These are phyloP conservation scores for Sitta carolinensis DNA, from an alignment of 2,797 vertebrate genomes.

Conservation along the genomic window DNA sequence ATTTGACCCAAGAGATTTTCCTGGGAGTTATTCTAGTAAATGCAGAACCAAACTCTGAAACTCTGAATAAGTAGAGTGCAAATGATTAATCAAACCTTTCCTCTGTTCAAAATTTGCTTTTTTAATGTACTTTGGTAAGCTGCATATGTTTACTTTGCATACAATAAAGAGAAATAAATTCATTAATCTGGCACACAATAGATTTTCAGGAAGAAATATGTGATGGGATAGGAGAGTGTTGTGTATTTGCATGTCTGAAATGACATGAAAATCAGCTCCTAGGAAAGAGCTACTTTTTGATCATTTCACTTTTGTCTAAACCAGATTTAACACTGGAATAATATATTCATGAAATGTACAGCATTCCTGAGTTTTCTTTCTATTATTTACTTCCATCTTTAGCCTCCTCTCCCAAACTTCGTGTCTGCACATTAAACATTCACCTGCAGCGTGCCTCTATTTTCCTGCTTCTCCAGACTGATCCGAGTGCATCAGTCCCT, in stretches of 20 bases:
- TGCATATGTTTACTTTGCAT: not conserved
- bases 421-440: not conserved
- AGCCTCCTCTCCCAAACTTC: not conserved
- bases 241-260: not conserved
- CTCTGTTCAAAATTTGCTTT: not conserved
- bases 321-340: not conserved
- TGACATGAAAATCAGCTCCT: not conserved
- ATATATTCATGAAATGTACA: not conserved
- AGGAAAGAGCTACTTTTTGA: not conserved
- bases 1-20: not conserved
- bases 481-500: conserved; percentile 65
- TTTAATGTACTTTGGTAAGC: not conserved
- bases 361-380: not conserved
- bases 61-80: not conserved
- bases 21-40: not conserved
- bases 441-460: conserved; percentile 21
- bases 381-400: not conserved
- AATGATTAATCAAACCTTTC: not conserved
- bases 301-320: not conserved
- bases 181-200: not conserved
- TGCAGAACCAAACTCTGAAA: not conserved
- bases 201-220: not conserved
- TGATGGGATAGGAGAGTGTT: not conserved
- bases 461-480: conserved; percentile 27
- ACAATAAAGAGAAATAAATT: not conserved